Conservation (phyloP, 2,888 invertebrate species). For the Melieria crassipennis region DNA sequence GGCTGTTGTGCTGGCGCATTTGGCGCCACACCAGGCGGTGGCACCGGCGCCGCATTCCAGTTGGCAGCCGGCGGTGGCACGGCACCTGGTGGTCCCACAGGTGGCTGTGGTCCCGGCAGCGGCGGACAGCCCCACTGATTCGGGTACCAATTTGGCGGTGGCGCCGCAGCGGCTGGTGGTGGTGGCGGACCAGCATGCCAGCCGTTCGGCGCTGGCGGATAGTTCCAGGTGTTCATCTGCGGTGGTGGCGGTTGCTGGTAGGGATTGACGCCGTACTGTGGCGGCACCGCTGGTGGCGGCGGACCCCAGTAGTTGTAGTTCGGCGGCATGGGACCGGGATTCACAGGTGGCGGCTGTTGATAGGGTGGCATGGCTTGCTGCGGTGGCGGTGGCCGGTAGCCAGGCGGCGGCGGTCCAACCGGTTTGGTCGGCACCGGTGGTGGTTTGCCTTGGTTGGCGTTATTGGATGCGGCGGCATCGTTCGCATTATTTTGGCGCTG, state of each 20-base stretch:
- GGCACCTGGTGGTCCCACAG: slow-evolving; percentile 43
- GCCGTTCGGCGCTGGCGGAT: slow-evolving; percentile 54
- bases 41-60: slow-evolving; percentile 45
- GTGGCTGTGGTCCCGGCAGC: slow-evolving; percentile 42
- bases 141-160: slow-evolving; percentile 49
- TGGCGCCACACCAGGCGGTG: slow-evolving; percentile 44
- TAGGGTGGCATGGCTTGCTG: slow-evolving; percentile 51
- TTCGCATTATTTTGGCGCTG: slow-evolving; percentile 23
- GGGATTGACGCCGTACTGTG: slow-evolving; percentile 49
- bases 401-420: slow-evolving; percentile 40
- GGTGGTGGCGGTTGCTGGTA: slow-evolving; percentile 64
- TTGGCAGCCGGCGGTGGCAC: slow-evolving; percentile 49
- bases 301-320: slow-evolving; percentile 60
- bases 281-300: slow-evolving; percentile 48
- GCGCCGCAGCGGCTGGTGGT: slow-evolving; percentile 42
- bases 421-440: slow-evolving; percentile 64
- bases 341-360: slow-evolving; percentile 53
- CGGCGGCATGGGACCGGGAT: slow-evolving; percentile 49
- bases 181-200: slow-evolving; percentile 59
- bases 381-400: slow-evolving; percentile 45
- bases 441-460: slow-evolving; percentile 21
- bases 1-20: slow-evolving; percentile 42
- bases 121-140: slow-evolving; percentile 56
- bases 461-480: slow-evolving; percentile 4
- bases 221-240: slow-evolving; percentile 62